Base-by-base conservation (phyloP, 2,113 vertebrate genomes). In the Leucosticte australis region DNA sequence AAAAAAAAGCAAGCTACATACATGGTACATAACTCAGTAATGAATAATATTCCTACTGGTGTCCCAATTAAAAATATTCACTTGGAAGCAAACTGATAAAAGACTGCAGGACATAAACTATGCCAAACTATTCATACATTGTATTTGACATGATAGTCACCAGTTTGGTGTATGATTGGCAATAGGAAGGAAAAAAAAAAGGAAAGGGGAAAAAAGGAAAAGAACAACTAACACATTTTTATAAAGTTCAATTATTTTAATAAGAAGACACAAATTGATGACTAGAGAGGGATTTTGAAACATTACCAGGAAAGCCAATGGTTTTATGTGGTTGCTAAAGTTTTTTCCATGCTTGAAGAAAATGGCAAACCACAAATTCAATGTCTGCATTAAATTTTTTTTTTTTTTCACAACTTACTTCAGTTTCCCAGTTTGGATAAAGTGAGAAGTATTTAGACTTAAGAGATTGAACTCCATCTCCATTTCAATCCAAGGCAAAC, bases 401-500 rank as follows among this genome's bases (percentile, higher is more conserved):
- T 19, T 15, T 13, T 39, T 63, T 74, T 46, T 35, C 33, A 20
- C 22, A 71, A 10, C 11, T 53, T 47, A 60, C 15, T 23, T 81
- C 41, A 60, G 27, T 68, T 77, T 87, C 30, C 27, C 10, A 26
- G 11, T 73, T 81, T 15, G 42, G 33, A 65, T 57, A 26, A 70
- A 65, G 7, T 30, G 3, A 39, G 35, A 79, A 46, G 55, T 30
- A 73, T 3, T n/a, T 68, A 60, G 14, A 33, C 7, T 42, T 64
- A 46, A 35, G 9, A 59, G 28, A 46, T 0, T 39, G 27, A 70
- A 64, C 10, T 5, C 1, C 1, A 0, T 17, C 12, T 50, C 18
- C 24, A 14, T 69, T 74, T 71, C 31, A 52, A 21, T 44, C 15
- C 22, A 44, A 42, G 10, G 10, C 17, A 84, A 73, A 78, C 18